Conservation (phyloP, 1,140 invertebrate genomes). For the Octopus bimaculoides region DNA sequence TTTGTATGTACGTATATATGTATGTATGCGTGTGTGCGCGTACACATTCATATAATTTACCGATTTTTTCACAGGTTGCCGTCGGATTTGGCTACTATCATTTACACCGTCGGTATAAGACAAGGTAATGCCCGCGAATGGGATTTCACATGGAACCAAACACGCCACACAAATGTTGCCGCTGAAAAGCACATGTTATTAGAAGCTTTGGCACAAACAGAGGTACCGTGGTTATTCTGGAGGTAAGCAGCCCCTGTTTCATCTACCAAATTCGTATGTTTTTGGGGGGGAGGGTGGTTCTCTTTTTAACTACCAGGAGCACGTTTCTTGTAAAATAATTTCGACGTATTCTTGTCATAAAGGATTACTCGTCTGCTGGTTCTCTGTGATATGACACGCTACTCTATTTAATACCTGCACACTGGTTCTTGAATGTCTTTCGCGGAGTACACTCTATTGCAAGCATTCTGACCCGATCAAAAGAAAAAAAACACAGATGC, state of each 20-base stretch:
- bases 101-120: slow-evolving; percentile 45
- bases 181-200: slow-evolving; percentile 43
- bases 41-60: neutral
- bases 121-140: slow-evolving; percentile 45
- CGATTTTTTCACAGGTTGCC: slow-evolving; percentile 29
- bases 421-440: neutral
- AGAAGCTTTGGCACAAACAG: slow-evolving; percentile 43
- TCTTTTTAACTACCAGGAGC: neutral
- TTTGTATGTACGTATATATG: no score
- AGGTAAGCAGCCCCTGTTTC: slow-evolving; percentile 26
- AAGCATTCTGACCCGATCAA: no score
- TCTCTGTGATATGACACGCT: neutral
- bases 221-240: slow-evolving; percentile 46
- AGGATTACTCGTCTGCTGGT: neutral
- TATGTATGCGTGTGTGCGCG: no score
- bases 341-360: neutral
- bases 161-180: slow-evolving; percentile 35
- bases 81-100: slow-evolving; percentile 40
- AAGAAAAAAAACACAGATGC: no score
- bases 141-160: slow-evolving; percentile 45
- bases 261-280: neutral
- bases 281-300: no score
- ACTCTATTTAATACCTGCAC: neutral
- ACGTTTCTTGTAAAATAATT: neutral
- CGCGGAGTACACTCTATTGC: no score